Conservation (phyloP, 2,888 invertebrate genomes). For the Elgonia sp. region DNA sequence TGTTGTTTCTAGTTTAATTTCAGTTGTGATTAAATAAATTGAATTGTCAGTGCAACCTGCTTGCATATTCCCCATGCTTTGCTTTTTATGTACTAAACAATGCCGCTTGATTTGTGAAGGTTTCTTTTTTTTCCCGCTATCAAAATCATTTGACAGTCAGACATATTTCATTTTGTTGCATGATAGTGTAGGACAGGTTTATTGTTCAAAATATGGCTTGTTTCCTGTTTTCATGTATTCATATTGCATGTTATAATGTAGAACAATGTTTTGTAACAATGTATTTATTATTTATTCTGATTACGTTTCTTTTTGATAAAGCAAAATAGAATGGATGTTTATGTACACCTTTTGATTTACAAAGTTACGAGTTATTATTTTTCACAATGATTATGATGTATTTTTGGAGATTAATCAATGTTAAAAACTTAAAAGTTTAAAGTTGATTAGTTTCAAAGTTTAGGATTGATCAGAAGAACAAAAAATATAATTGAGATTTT, state of each 20-base stretch:
- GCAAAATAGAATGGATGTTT: background rate
- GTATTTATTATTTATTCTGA: too few relatives aligned
- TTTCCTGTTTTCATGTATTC: background rate
- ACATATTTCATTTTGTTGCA: slow-evolving; percentile 12
- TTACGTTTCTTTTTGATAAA: too few relatives aligned
- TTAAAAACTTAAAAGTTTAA: too few relatives aligned
- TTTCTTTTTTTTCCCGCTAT: background rate
- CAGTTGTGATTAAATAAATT: slow-evolving; percentile 29
- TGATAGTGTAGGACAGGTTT: background rate
- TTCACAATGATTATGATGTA: slow-evolving; percentile 50
- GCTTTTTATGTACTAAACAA: slow-evolving; percentile 28
- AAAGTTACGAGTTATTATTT: slow-evolving; percentile 10
- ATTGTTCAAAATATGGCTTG: too few relatives aligned
- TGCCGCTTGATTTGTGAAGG: background rate
- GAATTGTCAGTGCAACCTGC: slow-evolving; percentile 7
- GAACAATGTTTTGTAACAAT: too few relatives aligned
- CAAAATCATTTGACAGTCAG: background rate
- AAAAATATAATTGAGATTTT: too few relatives aligned
- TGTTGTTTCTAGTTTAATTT: slow-evolving; percentile 66
- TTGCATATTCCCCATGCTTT: slow-evolving; percentile 36
- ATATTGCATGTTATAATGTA: background rate
- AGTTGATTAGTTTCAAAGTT: background rate
- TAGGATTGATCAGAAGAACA: background rate
- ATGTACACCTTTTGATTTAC: background rate
- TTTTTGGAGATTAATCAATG: background rate